Percentiles rank a stretch among this genome's conserved stretches.
Conservation (phyloP, 2,113 vertebrate species). For the Cinclus mexicanus region DNA sequence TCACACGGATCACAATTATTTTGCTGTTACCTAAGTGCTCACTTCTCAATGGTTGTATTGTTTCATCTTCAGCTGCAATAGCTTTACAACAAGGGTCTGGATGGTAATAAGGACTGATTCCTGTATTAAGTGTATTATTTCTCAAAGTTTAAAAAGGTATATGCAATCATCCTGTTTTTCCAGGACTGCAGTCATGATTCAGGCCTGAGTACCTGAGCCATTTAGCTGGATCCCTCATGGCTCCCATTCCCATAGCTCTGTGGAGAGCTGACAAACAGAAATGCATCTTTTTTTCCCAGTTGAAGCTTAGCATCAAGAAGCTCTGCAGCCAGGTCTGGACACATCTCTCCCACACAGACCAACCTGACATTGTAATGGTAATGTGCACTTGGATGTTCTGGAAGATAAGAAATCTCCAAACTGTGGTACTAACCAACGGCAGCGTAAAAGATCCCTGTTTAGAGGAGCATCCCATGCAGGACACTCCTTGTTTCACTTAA, state of each 20-base stretch:
- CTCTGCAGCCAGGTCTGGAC: not conserved
- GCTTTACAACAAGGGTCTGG: not conserved
- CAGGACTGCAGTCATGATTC: not conserved
- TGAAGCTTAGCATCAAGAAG: not conserved
- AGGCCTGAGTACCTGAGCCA: not conserved
- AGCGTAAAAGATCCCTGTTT: rapidly evolving
- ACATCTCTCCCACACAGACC: rapidly evolving
- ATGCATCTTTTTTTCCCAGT: not conserved
- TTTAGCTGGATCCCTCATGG: not conserved
- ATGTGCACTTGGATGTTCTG: not conserved
- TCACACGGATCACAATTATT: not conserved
- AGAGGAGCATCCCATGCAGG: not conserved
- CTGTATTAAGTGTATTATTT: not conserved
- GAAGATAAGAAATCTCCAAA: not conserved
- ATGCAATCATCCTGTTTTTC: not conserved
- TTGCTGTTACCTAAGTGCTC: not conserved
- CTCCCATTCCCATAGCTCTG: not conserved
- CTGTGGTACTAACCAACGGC: not conserved
- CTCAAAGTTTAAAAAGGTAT: not conserved
- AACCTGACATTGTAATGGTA: rapidly evolving
- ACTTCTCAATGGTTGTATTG: not conserved
- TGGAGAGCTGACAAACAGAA: not conserved
- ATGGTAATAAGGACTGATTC: not conserved
- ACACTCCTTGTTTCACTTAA: not conserved
- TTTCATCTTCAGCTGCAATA: not conserved